Evolutionary conservation across 2,888 invertebrate genomes (phyloP).

Genomic region (Podabrus alpinus): DNA sequence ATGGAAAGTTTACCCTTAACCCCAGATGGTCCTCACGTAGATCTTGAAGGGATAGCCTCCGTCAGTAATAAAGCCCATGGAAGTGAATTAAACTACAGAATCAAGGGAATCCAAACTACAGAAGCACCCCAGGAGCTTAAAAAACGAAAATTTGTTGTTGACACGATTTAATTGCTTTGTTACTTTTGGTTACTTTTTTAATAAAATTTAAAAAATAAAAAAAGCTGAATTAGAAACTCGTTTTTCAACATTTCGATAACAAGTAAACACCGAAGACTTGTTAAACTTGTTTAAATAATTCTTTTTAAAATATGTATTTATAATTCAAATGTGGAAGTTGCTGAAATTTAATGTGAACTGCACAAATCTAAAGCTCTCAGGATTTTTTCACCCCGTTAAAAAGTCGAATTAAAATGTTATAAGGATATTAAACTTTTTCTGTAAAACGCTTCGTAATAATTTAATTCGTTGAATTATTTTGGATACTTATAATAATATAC

Average conservation of each 20-base stretch:
- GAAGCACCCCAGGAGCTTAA: background rate
- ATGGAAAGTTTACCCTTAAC: conserved; percentile 52
- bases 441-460: too few species aligned
- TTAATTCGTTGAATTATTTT: too few species aligned
- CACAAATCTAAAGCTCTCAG: background rate
- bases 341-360: background rate
- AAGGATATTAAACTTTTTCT: too few species aligned
- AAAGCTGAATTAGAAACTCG: background rate
- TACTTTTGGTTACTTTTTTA: background rate
- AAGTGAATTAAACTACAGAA: conserved; percentile 50
- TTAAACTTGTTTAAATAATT: background rate
- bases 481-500: too few species aligned
- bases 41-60: conserved; percentile 55
- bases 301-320: background rate
- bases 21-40: conserved; percentile 53
- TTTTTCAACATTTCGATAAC: background rate
- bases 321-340: background rate
- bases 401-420: too few species aligned
- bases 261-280: background rate
- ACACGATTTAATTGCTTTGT: background rate
- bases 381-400: too few species aligned
- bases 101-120: conserved; percentile 43
- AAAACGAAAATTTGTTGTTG: background rate
- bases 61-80: conserved; percentile 54
- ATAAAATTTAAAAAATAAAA: background rate